These are phyloP conservation scores for Zygogramma bicolorata DNA, from an alignment of 2,888 invertebrate genomes.

Conservation along the genomic window DNA sequence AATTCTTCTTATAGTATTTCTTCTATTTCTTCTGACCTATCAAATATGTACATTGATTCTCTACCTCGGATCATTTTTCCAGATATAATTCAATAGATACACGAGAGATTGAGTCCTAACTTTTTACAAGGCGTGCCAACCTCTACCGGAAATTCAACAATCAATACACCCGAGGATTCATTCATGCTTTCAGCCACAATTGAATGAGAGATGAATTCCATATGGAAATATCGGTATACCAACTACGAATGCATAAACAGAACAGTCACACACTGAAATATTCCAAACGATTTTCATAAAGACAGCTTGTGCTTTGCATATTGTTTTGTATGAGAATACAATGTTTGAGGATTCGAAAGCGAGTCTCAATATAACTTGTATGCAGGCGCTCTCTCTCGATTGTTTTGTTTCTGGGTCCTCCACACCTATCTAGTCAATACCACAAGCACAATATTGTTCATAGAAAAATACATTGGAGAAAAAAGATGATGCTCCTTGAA, in stretches of 20 bases:
- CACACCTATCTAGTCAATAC: no score
- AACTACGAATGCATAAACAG: neutral
- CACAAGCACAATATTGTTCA: no score
- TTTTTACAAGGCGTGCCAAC: no score
- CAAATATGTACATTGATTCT: no score
- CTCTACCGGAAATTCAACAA: neutral
- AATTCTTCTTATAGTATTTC: no score
- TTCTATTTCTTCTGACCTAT: no score
- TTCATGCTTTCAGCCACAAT: neutral
- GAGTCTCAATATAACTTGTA: neutral
- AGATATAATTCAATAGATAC: no score
- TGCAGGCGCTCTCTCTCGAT: neutral
- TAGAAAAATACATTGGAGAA: no score
- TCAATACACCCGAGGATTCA: neutral
- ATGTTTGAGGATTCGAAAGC: neutral
- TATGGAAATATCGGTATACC: neutral
- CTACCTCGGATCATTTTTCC: no score
- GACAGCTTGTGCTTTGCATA: neutral
- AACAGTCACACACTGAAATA: neutral
- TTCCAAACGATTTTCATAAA: neutral
- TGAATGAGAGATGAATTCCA: neutral
- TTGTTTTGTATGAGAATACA: neutral
- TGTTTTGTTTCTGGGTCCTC: no score
- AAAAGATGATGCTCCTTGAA: no score
- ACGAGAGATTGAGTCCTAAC: no score